Conservation (phyloP, 2,797 vertebrate genomes). For the Myotis pilosus region DNA sequence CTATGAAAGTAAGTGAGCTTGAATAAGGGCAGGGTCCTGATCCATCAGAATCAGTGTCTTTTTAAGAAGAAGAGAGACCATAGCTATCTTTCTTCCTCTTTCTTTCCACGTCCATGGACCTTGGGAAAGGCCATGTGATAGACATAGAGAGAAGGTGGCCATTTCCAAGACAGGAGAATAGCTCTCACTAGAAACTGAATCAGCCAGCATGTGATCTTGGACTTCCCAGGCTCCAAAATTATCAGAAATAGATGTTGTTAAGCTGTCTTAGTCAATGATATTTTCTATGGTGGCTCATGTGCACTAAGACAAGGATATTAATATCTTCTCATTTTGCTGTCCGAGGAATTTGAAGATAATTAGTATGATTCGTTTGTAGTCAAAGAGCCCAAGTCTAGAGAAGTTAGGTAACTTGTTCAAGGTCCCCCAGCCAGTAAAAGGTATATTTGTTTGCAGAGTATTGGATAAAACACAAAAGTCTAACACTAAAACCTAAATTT, state of each 20-base stretch:
- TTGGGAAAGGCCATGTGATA: neutral
- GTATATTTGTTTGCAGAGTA: neutral
- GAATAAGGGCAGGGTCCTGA: neutral
- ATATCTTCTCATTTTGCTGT: neutral
- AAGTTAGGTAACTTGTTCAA: neutral
- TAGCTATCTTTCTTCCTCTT: neutral
- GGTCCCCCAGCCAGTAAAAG: neutral
- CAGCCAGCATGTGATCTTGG: neutral
- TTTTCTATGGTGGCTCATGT: neutral
- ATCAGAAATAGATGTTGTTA: neutral
- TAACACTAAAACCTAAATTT: neutral
- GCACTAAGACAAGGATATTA: neutral
- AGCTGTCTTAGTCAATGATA: neutral
- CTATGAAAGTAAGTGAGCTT: neutral
- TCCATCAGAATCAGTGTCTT: neutral
- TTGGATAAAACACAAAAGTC: neutral
- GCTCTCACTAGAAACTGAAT: neutral
- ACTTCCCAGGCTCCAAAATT: neutral
- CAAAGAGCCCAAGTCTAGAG: neutral
- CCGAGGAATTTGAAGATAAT: neutral
- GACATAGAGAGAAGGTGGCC: neutral
- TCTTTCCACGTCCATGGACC: neutral
- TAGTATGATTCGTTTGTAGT: neutral
- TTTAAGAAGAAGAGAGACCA: neutral
- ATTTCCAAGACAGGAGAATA: neutral